phyloP scores from a whole-genome alignment of 2,888 invertebrate species.

The Tenthredo scrophulariae region DNA sequence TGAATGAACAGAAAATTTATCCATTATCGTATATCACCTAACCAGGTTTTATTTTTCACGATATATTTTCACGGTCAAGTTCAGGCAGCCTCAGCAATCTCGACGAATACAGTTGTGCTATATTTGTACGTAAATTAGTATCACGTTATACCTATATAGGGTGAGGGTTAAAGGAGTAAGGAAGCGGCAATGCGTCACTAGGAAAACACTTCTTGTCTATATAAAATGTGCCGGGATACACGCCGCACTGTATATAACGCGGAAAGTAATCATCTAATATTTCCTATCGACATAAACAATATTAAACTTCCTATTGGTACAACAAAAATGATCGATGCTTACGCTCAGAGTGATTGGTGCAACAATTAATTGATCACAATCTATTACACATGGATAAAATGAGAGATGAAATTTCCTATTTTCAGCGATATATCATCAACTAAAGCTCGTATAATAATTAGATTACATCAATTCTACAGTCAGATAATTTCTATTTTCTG shows the following conservation, averaged over 20 bases:
- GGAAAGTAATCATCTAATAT: constrained; percentile 34
- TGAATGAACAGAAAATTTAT: not conserved
- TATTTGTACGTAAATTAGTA: not conserved
- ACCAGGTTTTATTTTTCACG: not conserved
- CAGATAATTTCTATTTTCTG: not conserved
- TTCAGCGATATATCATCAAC: not conserved
- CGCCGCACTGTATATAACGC: not conserved
- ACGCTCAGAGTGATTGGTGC: not conserved
- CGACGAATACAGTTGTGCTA: not conserved
- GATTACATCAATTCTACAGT: not conserved
- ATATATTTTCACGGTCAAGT: constrained; percentile 23
- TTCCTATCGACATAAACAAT: not conserved
- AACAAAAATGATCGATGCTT: constrained; percentile 37
- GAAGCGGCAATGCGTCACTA: constrained; percentile 6
- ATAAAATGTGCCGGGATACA: not conserved
- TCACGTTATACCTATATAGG: not conserved
- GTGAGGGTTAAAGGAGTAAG: not conserved
- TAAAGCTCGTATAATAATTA: not conserved
- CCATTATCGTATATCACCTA: not conserved
- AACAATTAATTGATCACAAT: not conserved
- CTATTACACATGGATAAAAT: not conserved
- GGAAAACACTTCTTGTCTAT: not conserved
- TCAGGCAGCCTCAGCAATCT: not conserved
- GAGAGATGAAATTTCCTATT: not conserved
- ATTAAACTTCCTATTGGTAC: constrained; percentile 22